Evolutionary conservation across 2,113 vertebrate species (phyloP).

Genomic region (Brienomyrus longianalis): DNA sequence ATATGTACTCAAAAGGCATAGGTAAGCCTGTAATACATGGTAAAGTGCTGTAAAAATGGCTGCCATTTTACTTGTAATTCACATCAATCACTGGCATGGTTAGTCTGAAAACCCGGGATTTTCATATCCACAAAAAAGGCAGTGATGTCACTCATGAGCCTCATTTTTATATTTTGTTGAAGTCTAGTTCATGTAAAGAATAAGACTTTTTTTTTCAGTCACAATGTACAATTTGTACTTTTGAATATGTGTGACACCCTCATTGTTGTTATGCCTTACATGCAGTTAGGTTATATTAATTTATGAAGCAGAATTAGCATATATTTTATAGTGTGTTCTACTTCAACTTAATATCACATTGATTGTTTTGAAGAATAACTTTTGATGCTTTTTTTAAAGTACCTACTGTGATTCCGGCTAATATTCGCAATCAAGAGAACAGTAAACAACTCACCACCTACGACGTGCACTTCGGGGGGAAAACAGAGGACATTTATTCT

Average conservation of each 20-base stretch:
- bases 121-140: not conserved
- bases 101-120: not conserved
- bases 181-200: not conserved
- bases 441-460: slow-evolving; percentile 54
- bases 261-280: not conserved
- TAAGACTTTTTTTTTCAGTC: not conserved
- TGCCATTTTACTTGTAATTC: not conserved
- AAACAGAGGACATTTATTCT: slow-evolving; percentile 40
- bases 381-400: slow-evolving; percentile 46
- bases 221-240: not conserved
- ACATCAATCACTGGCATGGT: not conserved
- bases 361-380: not conserved
- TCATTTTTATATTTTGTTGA: not conserved
- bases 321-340: not conserved
- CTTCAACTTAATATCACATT: not conserved
- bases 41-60: not conserved
- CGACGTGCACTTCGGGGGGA: slow-evolving; percentile 56
- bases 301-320: not conserved
- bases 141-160: not conserved
- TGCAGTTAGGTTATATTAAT: not conserved
- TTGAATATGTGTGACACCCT: not conserved
- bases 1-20: slow-evolving; percentile 45
- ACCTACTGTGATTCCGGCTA: slow-evolving; percentile 51
- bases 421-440: slow-evolving; percentile 49
- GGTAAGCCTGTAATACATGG: slow-evolving; percentile 44